Evolutionary conservation across 1,140 invertebrate genomes (phyloP).

Genomic region (Papilio polyxenes): DNA sequence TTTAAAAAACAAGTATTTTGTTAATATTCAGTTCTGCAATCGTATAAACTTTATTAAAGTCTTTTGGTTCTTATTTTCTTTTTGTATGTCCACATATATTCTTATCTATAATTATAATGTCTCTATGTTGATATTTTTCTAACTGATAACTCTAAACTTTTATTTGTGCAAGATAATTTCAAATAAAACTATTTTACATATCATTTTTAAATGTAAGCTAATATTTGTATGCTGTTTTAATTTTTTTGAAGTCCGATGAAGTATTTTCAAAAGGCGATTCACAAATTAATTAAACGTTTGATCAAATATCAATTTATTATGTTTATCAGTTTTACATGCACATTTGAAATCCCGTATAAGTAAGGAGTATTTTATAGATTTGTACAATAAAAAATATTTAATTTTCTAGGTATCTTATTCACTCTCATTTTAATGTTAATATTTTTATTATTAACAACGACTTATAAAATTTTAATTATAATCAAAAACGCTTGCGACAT

Average conservation of each 20-base stretch:
- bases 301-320: not conserved
- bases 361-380: too few relatives aligned
- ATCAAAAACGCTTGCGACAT: not conserved
- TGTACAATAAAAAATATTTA: too few relatives aligned
- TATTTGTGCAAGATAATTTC: constrained; percentile 26
- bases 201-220: not conserved
- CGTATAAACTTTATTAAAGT: too few relatives aligned
- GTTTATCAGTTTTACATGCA: not conserved
- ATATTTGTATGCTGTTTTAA: not conserved
- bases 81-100: not conserved
- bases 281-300: not conserved
- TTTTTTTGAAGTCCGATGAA: not conserved
- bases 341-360: too few relatives aligned
- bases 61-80: too few relatives aligned
- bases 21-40: too few relatives aligned
- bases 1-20: too few relatives aligned
- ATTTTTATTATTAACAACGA: too few relatives aligned
- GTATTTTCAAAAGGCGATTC: not conserved
- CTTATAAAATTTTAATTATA: not conserved
- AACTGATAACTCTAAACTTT: not conserved
- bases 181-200: constrained; percentile 10
- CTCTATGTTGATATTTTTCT: constrained; percentile 20
- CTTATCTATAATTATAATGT: not conserved
- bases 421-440: not conserved
- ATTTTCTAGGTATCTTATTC: not conserved